These are phyloP conservation scores for Drosophila serrata DNA, from an alignment of 1,140 invertebrate genomes.

Conservation along the genomic window DNA sequence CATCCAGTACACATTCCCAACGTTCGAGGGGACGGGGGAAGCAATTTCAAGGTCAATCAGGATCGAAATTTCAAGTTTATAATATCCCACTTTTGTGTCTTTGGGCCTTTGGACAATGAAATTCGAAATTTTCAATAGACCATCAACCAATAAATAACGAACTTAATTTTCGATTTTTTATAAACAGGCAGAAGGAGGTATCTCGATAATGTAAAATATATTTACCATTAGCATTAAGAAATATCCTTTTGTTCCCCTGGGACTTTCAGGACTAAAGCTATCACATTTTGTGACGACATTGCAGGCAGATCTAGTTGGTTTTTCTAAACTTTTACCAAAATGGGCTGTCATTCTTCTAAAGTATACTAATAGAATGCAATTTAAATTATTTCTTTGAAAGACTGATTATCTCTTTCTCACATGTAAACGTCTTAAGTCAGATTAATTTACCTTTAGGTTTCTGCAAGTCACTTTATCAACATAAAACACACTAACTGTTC, in stretches of 20 bases:
- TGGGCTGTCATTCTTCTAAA: no score
- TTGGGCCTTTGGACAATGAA: background rate
- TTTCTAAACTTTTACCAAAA: background rate
- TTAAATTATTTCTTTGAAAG: background rate
- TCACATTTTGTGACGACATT: background rate
- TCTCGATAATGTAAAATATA: no score
- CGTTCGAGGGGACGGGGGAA: background rate
- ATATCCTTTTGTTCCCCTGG: no score
- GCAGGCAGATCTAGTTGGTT: background rate
- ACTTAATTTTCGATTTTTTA: background rate
- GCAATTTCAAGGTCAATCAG: background rate
- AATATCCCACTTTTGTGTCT: background rate
- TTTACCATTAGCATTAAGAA: no score
- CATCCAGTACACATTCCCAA: background rate
- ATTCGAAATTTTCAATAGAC: conserved; percentile 38
- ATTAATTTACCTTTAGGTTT: background rate
- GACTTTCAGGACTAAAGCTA: no score
- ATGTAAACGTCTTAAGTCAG: background rate
- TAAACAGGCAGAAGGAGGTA: no score
- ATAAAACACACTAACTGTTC: background rate
- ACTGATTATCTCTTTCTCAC: background rate
- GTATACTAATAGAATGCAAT: background rate
- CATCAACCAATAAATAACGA: conserved; percentile 55
- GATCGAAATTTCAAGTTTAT: conserved; percentile 15
- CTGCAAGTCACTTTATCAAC: conserved; percentile 20